Base-by-base conservation (phyloP, 2,888 invertebrate species). In the Petrolisthes cinctipes region DNA sequence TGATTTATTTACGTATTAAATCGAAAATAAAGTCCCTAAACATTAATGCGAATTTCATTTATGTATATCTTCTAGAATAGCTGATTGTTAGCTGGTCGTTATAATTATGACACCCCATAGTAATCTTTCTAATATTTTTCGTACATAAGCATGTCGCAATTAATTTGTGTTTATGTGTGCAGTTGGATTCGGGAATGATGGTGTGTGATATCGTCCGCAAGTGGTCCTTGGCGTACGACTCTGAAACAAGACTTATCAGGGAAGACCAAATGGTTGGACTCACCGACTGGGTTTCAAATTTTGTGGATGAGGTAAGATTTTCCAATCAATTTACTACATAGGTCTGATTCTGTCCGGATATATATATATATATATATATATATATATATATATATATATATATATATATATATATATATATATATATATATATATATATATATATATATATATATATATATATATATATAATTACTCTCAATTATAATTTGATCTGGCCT, bases 161-260 rank as follows among this genome's bases (percentile, higher is more conserved):
- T 37, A 37, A 37, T 37, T 37, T 37, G 37, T 37, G 37, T 37
- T 37, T 37, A 2, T 37, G 37, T 37, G 9, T n/a, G 9, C 51
- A 78, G 78, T 14, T 54, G 78, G 14, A 9, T 5, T 37, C 78
- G 5, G 78, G 78, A 6, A n/a, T 17, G 14, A 53, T 7, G 5
- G 78, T 78, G 53, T 78, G 78, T 54, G 54, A 54, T 37, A 78
- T 78, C 9, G 78, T 78, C 37, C n/a, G n/a, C 1, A 78, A 78
- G 37, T 78, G 78, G 78, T 17, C 11, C 78, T 14, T 78, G 51
- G 78, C 78, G 9, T 78, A 78, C 78, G 2, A 54, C 54, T 5
- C 5, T 37, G 78, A 78, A 51, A 78, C 54, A 51, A n/a, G 14
- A 23, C 53, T 7, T 5, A 78, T 78, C 11, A 11, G 7, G 14